Conservation (phyloP, 1,140 invertebrate genomes). For the Vanessa tameamea region DNA sequence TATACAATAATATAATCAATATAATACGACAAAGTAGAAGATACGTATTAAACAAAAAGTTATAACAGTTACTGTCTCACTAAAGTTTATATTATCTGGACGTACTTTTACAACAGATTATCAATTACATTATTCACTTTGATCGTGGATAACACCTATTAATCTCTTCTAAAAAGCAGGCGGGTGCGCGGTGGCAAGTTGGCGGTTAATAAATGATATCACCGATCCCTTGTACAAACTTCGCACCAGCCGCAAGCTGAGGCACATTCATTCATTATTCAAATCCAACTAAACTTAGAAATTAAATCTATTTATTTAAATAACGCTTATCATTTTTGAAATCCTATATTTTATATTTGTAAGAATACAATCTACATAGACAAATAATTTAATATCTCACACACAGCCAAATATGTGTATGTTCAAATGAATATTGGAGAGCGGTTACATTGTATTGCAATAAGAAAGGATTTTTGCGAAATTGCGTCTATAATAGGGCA, state of each 20-base stretch:
- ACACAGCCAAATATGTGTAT: too few species aligned
- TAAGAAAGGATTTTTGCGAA: too few species aligned
- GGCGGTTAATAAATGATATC: conserved; percentile 38
- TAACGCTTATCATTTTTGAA: neutral
- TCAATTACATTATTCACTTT: conserved; percentile 20
- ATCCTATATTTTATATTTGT: neutral
- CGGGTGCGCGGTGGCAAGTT: conserved; percentile 17
- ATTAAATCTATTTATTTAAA: conserved; percentile 2
- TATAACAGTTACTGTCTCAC: neutral
- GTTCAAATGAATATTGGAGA: too few species aligned
- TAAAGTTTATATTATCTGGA: neutral
- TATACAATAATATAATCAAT: too few species aligned
- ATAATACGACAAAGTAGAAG: neutral
- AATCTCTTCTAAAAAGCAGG: conserved; percentile 32
- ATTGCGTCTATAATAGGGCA: too few species aligned
- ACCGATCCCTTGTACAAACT: conserved; percentile 24
- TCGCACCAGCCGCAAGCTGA: neutral
- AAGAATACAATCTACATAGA: neutral
- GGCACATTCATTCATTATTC: conserved; percentile 7
- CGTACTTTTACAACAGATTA: neutral
- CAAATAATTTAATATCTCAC: too few species aligned
- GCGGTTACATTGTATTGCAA: too few species aligned
- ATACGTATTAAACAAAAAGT: neutral
- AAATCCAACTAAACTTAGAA: conserved; percentile 3
- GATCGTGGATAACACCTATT: conserved; percentile 24